Evolutionary conservation across 2,113 vertebrate species (phyloP).

Genomic region (Hippopotamus amphibius): DNA sequence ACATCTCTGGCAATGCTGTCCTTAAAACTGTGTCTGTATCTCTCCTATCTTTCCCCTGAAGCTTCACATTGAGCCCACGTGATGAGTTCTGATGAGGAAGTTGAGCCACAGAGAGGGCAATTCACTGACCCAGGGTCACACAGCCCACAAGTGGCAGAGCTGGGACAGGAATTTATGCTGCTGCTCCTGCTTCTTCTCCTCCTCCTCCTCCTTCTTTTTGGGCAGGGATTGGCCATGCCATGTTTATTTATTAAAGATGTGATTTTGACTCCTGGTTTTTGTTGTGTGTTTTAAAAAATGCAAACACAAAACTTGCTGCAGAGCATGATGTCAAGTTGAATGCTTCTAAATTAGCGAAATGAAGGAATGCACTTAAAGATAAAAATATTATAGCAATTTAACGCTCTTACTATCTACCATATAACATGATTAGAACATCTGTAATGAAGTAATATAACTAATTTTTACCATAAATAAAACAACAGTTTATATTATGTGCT

Average conservation of each 20-base stretch:
- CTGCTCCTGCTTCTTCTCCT: too few relatives aligned
- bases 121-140: background rate
- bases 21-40: background rate
- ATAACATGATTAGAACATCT: background rate
- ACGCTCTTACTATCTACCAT: background rate
- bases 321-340: background rate
- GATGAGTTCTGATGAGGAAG: background rate
- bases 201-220: background rate
- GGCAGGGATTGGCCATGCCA: too few relatives aligned
- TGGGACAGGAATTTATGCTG: background rate
- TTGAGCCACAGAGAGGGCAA: background rate
- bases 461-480: background rate
- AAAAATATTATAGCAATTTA: background rate
- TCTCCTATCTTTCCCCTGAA: background rate
- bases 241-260: background rate
- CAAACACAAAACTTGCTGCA: background rate
- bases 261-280: background rate
- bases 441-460: background rate
- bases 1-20: background rate
- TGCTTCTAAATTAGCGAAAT: background rate
- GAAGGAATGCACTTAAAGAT: background rate
- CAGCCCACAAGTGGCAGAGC: background rate
- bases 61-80: background rate
- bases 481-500: background rate
- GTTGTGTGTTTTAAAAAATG: background rate